Evolutionary conservation across 2,888 invertebrate genomes (phyloP).

Genomic region (Pseudolycoriella hygida): DNA sequence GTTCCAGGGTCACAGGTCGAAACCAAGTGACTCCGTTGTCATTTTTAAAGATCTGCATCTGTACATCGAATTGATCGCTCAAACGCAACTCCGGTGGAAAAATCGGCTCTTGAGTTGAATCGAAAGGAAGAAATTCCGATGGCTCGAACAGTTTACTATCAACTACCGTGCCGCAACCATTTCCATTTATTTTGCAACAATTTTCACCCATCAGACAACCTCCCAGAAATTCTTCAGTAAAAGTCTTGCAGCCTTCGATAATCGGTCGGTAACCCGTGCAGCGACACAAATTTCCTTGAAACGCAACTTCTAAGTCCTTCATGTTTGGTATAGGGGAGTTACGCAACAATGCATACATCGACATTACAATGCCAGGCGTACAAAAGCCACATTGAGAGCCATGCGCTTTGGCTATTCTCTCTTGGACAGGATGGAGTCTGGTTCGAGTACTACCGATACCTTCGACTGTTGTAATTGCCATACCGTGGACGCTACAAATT

Average conservation of each 20-base stretch:
- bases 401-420: constrained; percentile 72
- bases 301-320: constrained; percentile 57
- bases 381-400: constrained; percentile 94
- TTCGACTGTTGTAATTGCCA: constrained; percentile 83
- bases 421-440: constrained; percentile 71
- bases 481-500: constrained; percentile 69
- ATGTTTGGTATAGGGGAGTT: constrained; percentile 52
- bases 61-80: constrained; percentile 34
- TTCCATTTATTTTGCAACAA: constrained; percentile 38
- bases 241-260: constrained; percentile 74
- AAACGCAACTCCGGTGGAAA: constrained; percentile 77
- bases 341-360: constrained; percentile 78
- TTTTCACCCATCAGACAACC: constrained; percentile 43
- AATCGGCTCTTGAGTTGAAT: constrained; percentile 74
- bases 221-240: constrained; percentile 46
- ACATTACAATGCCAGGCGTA: constrained; percentile 94
- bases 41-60: constrained; percentile 42
- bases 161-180: constrained; percentile 10
- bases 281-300: constrained; percentile 74
- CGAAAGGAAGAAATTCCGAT: constrained; percentile 49
- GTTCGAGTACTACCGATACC: constrained; percentile 73
- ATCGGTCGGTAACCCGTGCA: constrained; percentile 93
- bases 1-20: constrained; percentile 48
- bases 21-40: constrained; percentile 52
- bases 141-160: constrained; percentile 35